Evolutionary conservation across 2,888 invertebrate species (phyloP).

Genomic region (Sinelater perroti): DNA sequence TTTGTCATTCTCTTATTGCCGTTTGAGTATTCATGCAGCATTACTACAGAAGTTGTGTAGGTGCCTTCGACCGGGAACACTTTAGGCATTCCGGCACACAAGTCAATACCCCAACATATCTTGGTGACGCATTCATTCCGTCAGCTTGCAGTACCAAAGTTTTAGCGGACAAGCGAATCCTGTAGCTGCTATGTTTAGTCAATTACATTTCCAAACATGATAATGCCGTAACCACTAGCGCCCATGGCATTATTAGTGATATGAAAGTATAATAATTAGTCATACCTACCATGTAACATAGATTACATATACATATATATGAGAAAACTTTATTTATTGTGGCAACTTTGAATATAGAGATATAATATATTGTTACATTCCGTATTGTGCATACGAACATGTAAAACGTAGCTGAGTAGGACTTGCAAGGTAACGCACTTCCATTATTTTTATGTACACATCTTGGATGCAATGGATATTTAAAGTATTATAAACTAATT

Average conservation of each 20-base stretch:
- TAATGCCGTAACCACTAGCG: slow-evolving; percentile 23
- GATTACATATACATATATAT: slow-evolving; percentile 25
- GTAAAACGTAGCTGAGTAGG: slow-evolving; percentile 44
- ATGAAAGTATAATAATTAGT: slow-evolving; percentile 32
- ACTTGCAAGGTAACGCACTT: slow-evolving; percentile 50
- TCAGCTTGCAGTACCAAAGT: slow-evolving; percentile 24
- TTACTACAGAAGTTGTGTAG: too few species aligned
- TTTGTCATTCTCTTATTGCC: too few species aligned
- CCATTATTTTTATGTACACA: slow-evolving; percentile 43
- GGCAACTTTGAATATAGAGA: slow-evolving; percentile 39
- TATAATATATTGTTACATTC: slow-evolving; percentile 51
- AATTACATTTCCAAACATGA: slow-evolving; percentile 32
- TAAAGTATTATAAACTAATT: slow-evolving; percentile 28
- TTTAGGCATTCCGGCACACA: not conserved
- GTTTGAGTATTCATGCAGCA: too few species aligned
- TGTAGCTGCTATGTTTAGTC: slow-evolving; percentile 26
- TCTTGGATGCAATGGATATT: slow-evolving; percentile 33
- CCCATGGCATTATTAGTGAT: slow-evolving; percentile 33
- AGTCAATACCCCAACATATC: too few species aligned
- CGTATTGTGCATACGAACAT: slow-evolving; percentile 35
- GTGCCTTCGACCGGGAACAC: slow-evolving; percentile 20
- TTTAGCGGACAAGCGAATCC: slow-evolving; percentile 1
- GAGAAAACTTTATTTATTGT: slow-evolving; percentile 42
- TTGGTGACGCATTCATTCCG: not conserved
- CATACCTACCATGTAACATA: slow-evolving; percentile 19